Evolutionary conservation across 2,888 invertebrate genomes (phyloP), one percentile per base, ranked within the genome.

Genomic region (Pyralis farinalis): DNA sequence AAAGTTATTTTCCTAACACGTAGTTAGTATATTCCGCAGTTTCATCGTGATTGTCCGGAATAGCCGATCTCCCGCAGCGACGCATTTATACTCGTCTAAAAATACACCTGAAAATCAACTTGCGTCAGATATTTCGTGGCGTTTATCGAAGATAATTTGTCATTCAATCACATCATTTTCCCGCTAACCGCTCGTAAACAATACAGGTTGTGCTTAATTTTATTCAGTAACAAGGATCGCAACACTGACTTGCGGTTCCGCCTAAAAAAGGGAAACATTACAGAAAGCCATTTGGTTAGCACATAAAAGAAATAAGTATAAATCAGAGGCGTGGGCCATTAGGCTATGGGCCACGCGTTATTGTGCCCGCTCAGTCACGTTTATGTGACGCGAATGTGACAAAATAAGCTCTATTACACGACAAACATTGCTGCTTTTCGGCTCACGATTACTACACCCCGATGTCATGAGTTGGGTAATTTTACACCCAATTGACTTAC

Each of bases 301-400:
- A 75, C 81, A 85, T 83, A 85, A 86, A 85, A 83, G 81, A 80
- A 84, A 82, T 74, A 78, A 74, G 76, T 78, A 84, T 86, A 85
- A 86, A 85, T 86, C 84, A 81, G 83, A 75, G 63, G 61, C 63
- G 79, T 63, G 71, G 64, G 69, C 84, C 77, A 84, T 87, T 86
- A 83, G 72, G 56, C 69, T 64, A 62, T 65, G 59, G 71, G 62
- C 67, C 63, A 57, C 66, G 63, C 73, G 71, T 79, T 83, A 80
- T 83, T 82, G 78, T 82, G 63, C 68, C 57, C 73, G 69, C 74
- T 74, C 65, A 67, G 75, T 77, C 79, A 80, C 77, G 78, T 82
- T 80, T 77, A 70, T 72, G 58, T 63, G 68, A 77, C 69, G 63
- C 63, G 71, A 80, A 79, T 80, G 78, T 79, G 72, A 80, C 80